Percentiles rank a stretch among this genome's conserved stretches.
These are phyloP conservation scores for Anser brachyrhynchus DNA, from an alignment of 2,113 vertebrate genomes.

Conservation along the genomic window DNA sequence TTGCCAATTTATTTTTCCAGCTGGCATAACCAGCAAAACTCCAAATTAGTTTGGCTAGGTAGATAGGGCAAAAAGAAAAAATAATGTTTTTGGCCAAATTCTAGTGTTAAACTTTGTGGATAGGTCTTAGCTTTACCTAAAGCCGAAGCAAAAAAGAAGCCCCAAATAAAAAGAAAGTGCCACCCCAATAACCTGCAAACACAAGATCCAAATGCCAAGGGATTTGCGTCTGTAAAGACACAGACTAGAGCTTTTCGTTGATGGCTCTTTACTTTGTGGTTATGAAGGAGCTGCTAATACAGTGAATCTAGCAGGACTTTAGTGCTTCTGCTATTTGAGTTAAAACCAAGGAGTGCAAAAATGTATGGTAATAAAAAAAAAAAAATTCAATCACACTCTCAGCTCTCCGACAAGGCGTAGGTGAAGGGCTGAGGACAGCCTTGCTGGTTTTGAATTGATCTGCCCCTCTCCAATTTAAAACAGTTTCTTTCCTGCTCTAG, in stretches of 20 bases:
- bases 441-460: conserved; percentile 15
- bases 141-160: neutral
- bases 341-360: neutral
- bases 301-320: neutral
- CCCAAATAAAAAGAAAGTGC: neutral
- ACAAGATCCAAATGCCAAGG: neutral
- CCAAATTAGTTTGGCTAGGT: conserved; percentile 54
- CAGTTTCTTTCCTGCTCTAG: neutral
- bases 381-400: neutral
- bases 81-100: conserved; percentile 11
- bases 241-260: neutral
- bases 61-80: conserved; percentile 31
- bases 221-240: neutral
- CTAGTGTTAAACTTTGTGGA: neutral
- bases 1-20: conserved; percentile 26
- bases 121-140: conserved; percentile 3
- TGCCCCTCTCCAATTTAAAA: neutral
- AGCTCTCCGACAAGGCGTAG: neutral
- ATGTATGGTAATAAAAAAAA: neutral
- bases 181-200: neutral
- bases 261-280: neutral
- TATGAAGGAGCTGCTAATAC: neutral
- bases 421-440: neutral
- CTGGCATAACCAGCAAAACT: conserved; percentile 30
- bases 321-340: neutral